A percentile compares a stretch with the other conserved stretches of the same genome.
phyloP scores from a whole-genome alignment of 2,797 vertebrate species.

The Spatula versicolor region DNA sequence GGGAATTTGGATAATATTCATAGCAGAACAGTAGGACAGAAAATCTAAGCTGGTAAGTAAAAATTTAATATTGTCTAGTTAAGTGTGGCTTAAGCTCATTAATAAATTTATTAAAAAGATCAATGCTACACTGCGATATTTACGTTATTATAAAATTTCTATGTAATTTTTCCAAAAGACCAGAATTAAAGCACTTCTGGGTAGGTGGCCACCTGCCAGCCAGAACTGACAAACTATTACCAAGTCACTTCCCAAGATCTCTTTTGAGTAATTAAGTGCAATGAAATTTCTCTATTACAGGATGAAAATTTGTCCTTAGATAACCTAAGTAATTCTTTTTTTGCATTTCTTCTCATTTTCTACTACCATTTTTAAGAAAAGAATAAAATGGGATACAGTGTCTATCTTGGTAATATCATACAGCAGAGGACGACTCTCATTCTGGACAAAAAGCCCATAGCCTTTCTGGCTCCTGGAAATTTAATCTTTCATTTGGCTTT shows the following conservation, averaged over 20 bases:
- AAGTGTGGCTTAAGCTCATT: background rate
- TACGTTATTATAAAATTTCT: background rate
- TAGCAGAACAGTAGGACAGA: background rate
- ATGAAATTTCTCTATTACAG: background rate
- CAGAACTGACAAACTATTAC: background rate
- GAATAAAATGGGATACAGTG: background rate
- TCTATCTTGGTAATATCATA: background rate
- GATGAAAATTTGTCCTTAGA: background rate
- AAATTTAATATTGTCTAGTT: background rate
- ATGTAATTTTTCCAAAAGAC: background rate
- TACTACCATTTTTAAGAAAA: background rate
- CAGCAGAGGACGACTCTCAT: background rate
- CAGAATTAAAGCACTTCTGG: background rate
- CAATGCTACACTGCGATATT: background rate
- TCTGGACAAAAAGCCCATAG: background rate
- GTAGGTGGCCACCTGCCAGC: background rate
- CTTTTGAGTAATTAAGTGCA: background rate
- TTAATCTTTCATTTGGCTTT: slow-evolving; percentile 30
- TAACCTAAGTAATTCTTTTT: background rate
- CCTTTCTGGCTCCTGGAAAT: slow-evolving; percentile 17
- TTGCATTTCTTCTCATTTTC: background rate
- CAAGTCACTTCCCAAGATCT: background rate
- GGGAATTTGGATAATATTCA: slow-evolving; percentile 1
- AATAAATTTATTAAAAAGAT: background rate
- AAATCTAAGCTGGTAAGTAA: background rate